Evolutionary conservation across 2,113 vertebrate genomes (phyloP).

Genomic region (Peromyscus leucopus): DNA sequence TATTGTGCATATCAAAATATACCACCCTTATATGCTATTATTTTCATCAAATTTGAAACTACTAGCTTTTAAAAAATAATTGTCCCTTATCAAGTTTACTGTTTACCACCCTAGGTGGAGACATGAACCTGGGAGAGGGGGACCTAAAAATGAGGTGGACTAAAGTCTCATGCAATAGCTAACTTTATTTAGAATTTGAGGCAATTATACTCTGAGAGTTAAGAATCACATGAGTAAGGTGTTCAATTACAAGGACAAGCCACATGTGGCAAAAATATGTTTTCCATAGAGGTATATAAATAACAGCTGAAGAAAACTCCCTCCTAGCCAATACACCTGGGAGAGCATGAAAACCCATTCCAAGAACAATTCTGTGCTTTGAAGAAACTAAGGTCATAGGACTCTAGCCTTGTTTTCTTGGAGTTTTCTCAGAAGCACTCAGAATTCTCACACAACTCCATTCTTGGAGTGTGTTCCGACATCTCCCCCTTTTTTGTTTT

Average conservation of each 20-base stretch:
- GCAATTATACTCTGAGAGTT: neutral
- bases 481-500: neutral
- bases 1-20: neutral
- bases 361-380: neutral
- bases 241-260: neutral
- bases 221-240: neutral
- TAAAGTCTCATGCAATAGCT: neutral
- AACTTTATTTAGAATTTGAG: neutral
- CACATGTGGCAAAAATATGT: neutral
- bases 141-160: neutral
- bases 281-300: neutral
- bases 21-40: neutral
- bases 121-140: neutral
- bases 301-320: neutral
- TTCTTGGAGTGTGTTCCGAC: neutral
- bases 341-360: neutral
- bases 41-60: conserved; percentile 42
- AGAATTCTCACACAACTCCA: neutral
- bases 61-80: neutral
- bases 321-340: neutral
- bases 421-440: neutral
- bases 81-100: neutral
- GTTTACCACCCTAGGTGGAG: neutral
- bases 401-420: neutral
- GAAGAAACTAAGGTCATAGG: neutral